Percentiles rank a stretch among this genome's conserved stretches.
Evolutionary conservation across 1,140 invertebrate species (phyloP).

Genomic region (Zaprionus ornatus): DNA sequence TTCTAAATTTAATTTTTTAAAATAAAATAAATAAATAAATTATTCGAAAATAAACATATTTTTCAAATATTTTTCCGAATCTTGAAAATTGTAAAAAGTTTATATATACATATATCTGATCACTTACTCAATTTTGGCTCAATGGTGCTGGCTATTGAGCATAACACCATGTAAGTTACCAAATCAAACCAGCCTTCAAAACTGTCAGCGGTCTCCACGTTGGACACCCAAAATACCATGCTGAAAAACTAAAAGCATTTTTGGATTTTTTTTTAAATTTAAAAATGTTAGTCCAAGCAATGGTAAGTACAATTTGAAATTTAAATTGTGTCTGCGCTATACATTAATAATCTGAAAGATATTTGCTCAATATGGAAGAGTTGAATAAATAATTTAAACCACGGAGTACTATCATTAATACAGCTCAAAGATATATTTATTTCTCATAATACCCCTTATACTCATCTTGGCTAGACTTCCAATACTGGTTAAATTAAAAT

Average conservation of each 20-base stretch:
- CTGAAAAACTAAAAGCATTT: conserved; percentile 42
- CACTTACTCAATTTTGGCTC: conserved; percentile 36
- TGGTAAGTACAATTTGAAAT: not conserved
- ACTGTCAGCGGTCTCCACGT: conserved; percentile 18
- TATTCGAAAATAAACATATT: conserved; percentile 67
- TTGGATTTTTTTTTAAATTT: not conserved
- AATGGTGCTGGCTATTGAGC: conserved; percentile 5
- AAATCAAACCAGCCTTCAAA: not conserved
- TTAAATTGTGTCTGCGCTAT: no score
- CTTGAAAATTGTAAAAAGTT: not conserved
- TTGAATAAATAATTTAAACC: no score
- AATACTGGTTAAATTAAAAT: conserved; percentile 67
- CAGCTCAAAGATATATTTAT: no score
- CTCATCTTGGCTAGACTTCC: no score
- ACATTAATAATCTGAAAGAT: no score
- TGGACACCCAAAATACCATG: conserved; percentile 27
- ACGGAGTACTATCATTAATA: no score
- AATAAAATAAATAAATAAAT: no score
- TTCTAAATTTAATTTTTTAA: no score
- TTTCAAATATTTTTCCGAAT: conserved; percentile 25
- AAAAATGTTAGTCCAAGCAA: not conserved
- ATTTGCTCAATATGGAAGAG: no score
- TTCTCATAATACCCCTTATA: no score
- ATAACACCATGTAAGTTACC: conserved; percentile 12
- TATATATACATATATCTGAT: not conserved